Conservation (phyloP, 1,140 invertebrate genomes). For the Cydia splendana region DNA sequence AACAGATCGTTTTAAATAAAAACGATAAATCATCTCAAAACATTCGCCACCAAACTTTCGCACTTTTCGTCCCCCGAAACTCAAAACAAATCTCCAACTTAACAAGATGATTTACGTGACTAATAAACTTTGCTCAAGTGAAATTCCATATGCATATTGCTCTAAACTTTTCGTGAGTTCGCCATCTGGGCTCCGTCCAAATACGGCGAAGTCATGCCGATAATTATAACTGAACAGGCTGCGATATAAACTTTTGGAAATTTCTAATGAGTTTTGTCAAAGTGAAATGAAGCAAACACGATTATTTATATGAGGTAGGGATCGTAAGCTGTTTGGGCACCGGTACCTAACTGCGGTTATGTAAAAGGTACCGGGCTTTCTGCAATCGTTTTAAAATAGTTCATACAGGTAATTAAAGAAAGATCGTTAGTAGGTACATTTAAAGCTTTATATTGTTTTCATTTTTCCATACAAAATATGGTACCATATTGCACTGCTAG, state of each 20-base stretch:
- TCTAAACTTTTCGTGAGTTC: not conserved
- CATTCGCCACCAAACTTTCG: not conserved
- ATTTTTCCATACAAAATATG: no score
- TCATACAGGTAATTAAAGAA: no score
- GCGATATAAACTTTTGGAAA: slow-evolving; percentile 12
- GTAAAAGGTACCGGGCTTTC: not conserved
- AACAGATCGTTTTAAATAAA: not conserved
- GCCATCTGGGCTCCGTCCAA: slow-evolving; percentile 15
- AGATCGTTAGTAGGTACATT: no score
- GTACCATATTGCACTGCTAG: no score
- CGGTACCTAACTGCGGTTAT: not conserved
- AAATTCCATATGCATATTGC: slow-evolving; percentile 21
- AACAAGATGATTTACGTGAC: slow-evolving; percentile 9
- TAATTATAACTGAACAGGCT: slow-evolving; percentile 10
- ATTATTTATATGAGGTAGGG: not conserved
- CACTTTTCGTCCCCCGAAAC: slow-evolving; percentile 6
- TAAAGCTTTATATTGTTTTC: no score
- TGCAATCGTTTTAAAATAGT: not conserved
- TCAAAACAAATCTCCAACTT: slow-evolving; percentile 13
- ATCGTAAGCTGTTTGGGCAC: not conserved
- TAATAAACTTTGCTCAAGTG: slow-evolving; percentile 18
- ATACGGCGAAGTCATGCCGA: slow-evolving; percentile 1
- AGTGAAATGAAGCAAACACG: not conserved
- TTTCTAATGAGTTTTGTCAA: slow-evolving; percentile 10
- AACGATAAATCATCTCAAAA: not conserved